A percentile compares a stretch with the other conserved stretches of the same genome.
Conservation (phyloP, 1,140 invertebrate genomes). For the Calliopsis andreniformis region DNA sequence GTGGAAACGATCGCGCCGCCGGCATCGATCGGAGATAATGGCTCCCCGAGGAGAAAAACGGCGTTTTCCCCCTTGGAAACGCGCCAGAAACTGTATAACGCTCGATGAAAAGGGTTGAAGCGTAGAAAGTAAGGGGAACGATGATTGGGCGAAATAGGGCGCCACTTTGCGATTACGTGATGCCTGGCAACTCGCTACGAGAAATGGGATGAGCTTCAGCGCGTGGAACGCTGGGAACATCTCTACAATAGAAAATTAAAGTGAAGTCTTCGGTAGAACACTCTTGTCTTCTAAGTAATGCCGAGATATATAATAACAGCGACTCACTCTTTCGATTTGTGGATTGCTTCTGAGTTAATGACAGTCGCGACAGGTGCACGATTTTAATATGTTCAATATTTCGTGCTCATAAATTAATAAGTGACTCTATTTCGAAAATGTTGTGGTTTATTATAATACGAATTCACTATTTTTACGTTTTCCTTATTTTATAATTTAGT, state of each 20-base stretch:
- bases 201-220: background rate
- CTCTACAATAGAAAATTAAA: background rate
- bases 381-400: too few species aligned
- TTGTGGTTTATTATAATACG: too few species aligned
- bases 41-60: slow-evolving; percentile 42
- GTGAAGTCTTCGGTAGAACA: background rate
- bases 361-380: too few species aligned
- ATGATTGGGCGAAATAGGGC: slow-evolving; percentile 52
- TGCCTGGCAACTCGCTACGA: background rate
- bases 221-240: background rate
- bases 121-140: slow-evolving; percentile 37
- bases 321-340: too few species aligned
- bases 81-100: slow-evolving; percentile 41
- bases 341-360: too few species aligned
- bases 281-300: background rate
- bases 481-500: too few species aligned
- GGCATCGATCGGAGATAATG: slow-evolving; percentile 59
- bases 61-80: slow-evolving; percentile 42
- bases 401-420: too few species aligned
- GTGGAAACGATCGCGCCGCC: slow-evolving; percentile 54
- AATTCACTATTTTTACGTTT: too few species aligned
- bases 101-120: slow-evolving; percentile 16
- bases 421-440: too few species aligned
- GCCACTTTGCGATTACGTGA: slow-evolving; percentile 30
- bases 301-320: too few species aligned